phyloP scores from a whole-genome alignment of 2,888 invertebrate species.

The Ectropis crepuscularia region DNA sequence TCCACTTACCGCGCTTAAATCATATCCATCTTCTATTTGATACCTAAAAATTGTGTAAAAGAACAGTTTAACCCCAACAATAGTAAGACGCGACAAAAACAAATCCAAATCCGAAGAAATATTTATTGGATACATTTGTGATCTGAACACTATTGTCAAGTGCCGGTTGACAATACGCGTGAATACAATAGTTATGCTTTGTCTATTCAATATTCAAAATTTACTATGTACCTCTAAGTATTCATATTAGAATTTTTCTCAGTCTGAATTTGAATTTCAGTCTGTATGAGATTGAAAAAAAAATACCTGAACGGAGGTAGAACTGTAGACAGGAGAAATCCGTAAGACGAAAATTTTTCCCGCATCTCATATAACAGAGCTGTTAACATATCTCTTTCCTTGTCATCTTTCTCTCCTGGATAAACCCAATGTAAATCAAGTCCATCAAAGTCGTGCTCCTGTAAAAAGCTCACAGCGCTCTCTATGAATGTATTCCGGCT shows the following conservation, averaged over 20 bases:
- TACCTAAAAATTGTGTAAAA: slow-evolving; percentile 57
- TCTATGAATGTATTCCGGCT: slow-evolving; percentile 85
- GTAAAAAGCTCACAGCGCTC: slow-evolving; percentile 87
- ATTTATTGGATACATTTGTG: neutral
- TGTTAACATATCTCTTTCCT: slow-evolving; percentile 84
- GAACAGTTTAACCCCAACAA: no score
- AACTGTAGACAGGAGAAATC: slow-evolving; percentile 84
- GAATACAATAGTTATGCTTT: neutral
- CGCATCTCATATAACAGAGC: slow-evolving; percentile 85
- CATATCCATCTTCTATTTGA: slow-evolving; percentile 87
- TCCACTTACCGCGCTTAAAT: slow-evolving; percentile 84
- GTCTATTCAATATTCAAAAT: slow-evolving; percentile 2
- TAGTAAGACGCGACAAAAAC: no score
- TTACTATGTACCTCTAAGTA: no score
- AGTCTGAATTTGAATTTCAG: no score
- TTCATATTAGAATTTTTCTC: no score
- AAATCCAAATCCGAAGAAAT: no score
- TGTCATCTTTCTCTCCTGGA: slow-evolving; percentile 81
- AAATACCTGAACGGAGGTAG: slow-evolving; percentile 83
- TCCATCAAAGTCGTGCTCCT: slow-evolving; percentile 91
- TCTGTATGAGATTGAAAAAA: neutral
- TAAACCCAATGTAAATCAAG: slow-evolving; percentile 93
- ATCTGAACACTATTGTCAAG: neutral
- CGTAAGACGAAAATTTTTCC: slow-evolving; percentile 84
- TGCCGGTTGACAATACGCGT: slow-evolving; percentile 37